Evolutionary conservation across 2,113 vertebrate species (phyloP).

Genomic region (Alligator sinensis): DNA sequence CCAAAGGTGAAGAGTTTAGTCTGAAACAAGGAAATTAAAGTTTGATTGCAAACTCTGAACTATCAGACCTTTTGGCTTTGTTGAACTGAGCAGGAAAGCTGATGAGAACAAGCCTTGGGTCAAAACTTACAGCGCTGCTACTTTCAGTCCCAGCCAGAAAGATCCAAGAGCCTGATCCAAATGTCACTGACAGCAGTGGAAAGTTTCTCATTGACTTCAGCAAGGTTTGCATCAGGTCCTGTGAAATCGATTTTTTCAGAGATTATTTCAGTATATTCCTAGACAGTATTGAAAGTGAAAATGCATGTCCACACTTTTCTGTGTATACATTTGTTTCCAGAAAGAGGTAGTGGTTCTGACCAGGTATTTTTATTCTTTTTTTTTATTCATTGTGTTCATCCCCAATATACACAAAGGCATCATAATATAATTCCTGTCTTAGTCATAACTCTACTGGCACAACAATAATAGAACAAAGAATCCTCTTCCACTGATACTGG

Average conservation of each 20-base stretch:
- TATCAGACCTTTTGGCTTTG: neutral
- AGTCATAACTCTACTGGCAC: neutral
- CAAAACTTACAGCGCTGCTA: neutral
- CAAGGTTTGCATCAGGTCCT: slow-evolving; percentile 2
- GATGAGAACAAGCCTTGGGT: neutral
- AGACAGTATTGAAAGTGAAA: neutral
- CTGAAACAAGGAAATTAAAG: neutral
- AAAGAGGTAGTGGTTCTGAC: neutral
- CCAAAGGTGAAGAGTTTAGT: neutral
- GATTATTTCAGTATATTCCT: neutral
- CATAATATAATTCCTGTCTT: neutral
- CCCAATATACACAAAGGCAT: neutral
- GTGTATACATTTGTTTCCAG: neutral
- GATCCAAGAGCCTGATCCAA: neutral
- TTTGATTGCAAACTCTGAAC: neutral
- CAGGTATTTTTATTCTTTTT: neutral
- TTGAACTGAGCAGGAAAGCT: neutral
- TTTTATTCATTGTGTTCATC: neutral
- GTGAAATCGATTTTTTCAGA: neutral
- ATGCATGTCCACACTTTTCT: neutral
- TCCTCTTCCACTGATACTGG: neutral
- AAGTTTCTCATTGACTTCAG: neutral
- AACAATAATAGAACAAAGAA: neutral
- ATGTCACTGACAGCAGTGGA: neutral
- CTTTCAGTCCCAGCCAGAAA: neutral